phyloP scores from a whole-genome alignment of 2,888 invertebrate genomes.

The Ormyrus rosae region DNA sequence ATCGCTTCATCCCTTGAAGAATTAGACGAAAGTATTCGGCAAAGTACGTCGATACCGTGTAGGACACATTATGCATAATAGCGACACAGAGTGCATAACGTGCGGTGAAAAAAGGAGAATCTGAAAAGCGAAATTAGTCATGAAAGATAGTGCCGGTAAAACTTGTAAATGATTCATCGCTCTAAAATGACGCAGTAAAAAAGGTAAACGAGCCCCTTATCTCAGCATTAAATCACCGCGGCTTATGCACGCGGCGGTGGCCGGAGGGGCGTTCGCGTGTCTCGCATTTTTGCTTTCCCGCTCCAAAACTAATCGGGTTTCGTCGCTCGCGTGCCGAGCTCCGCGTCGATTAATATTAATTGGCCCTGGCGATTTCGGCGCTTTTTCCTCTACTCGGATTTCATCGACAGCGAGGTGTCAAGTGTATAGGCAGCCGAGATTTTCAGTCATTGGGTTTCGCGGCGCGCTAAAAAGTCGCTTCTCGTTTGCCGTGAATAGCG shows the following conservation, averaged over 20 bases:
- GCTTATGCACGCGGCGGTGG: constrained; percentile 4
- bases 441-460: constrained; percentile 8
- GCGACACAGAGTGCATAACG: background rate
- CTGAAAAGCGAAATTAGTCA: constrained; percentile 49
- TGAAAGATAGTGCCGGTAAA: constrained; percentile 47
- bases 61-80: constrained; percentile 11
- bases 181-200: constrained; percentile 55
- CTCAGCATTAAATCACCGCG: constrained; percentile 50
- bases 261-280: constrained; percentile 34
- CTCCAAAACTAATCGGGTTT: constrained; percentile 52
- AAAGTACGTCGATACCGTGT: background rate
- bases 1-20: too few species aligned
- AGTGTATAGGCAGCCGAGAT: background rate
- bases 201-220: constrained; percentile 56
- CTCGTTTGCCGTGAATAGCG: constrained; percentile 62
- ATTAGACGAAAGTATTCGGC: background rate
- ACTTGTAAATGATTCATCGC: constrained; percentile 56
- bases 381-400: too few species aligned
- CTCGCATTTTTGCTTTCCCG: constrained; percentile 55
- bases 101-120: constrained; percentile 7
- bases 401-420: too few species aligned
- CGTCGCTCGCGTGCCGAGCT: constrained; percentile 45
- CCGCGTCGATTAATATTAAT: constrained; percentile 55
- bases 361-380: background rate
- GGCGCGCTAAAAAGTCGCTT: background rate